Base-by-base conservation (phyloP, 2,797 vertebrate genomes). In the Hirundo rustica region DNA sequence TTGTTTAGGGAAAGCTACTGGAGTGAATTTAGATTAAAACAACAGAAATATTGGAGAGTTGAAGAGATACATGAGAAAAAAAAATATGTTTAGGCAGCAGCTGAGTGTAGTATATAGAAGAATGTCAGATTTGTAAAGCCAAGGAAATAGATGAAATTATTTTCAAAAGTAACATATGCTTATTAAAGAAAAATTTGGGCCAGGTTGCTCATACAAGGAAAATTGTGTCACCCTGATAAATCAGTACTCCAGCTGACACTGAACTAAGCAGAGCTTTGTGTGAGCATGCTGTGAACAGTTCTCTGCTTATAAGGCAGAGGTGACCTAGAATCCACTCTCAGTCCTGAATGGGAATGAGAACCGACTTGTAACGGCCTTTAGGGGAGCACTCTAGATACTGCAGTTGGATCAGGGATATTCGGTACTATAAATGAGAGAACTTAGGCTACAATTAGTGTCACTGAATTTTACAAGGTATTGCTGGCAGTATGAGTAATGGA, bases 241-340 rank as follows among this genome's bases (percentile, higher is more conserved):
- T 80, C 79, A 58, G 78, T 54, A 26, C 42, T 81, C 45, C 44
- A 91, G 55, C 55, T 95, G 83, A 84, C 77, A 45, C 78, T 75
- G 65, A 91, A 47, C 57, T 77, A 65, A 89, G 62, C 89, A 78
- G 32, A 70, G 29, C 32, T 88, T 18, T 76, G 66, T 58, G 92
- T 81, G 91, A 89, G 66, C n/a, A 16, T 53, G 73, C 55, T 75
- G 79, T 16, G 11, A 92, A 45, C 58, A 78, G 23, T 66, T 68
- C 51, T 66, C 54, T 85, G 71, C 66, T 92, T 72, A 6, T 23
- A 54, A 75, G 66, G 72, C 32, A 65, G 29, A 53, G 70, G 70
- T 94, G 89, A 95, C 93, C 70, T 91, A 88, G 76, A 94, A 94
- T 89, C 45, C 30, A 4, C 72, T 58, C 85, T 80, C n/a, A 55